A percentile compares a stretch with the other conserved stretches of the same genome.
Conservation (phyloP, 2,797 vertebrate genomes). For the Eptatretus atami region DNA sequence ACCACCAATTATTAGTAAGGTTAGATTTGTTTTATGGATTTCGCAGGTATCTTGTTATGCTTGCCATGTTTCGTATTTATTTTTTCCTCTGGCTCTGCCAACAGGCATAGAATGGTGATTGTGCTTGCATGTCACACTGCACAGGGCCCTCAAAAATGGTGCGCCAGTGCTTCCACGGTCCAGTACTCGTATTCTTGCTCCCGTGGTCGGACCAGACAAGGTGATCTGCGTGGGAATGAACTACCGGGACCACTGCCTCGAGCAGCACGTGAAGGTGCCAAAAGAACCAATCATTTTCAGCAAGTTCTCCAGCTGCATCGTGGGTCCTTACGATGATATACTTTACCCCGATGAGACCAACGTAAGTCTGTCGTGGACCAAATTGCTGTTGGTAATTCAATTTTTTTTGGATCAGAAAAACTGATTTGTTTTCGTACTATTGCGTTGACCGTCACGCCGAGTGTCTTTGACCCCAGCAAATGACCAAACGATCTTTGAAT, state of each 20-base stretch:
- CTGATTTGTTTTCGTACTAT: too few species aligned
- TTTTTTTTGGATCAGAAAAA: too few species aligned
- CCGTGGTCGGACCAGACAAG: conserved; percentile 37
- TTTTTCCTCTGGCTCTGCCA: background rate
- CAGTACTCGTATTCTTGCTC: conserved; percentile 24
- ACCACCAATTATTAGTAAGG: too few species aligned
- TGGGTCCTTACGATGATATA: conserved; percentile 41
- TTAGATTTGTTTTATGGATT: too few species aligned
- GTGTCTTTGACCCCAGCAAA: too few species aligned
- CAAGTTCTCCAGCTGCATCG: conserved; percentile 57
- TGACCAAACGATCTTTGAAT: too few species aligned
- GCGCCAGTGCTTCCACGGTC: conserved; percentile 18
- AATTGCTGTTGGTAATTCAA: background rate
- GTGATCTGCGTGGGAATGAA: conserved; percentile 74
- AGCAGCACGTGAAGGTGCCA: conserved; percentile 37
- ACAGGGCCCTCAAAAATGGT: conserved; percentile 25
- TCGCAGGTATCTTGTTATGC: too few species aligned
- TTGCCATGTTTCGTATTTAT: too few species aligned
- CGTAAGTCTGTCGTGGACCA: conserved; percentile 10
- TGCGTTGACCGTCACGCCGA: too few species aligned
- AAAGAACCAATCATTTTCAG: conserved; percentile 62
- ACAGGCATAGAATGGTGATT: background rate
- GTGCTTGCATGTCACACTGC: conserved; percentile 8
- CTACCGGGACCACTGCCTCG: conserved; percentile 55
- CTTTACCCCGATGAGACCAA: conserved; percentile 26